phyloP scores from a whole-genome alignment of 2,888 invertebrate species.

The Gymnocheta viridis region DNA sequence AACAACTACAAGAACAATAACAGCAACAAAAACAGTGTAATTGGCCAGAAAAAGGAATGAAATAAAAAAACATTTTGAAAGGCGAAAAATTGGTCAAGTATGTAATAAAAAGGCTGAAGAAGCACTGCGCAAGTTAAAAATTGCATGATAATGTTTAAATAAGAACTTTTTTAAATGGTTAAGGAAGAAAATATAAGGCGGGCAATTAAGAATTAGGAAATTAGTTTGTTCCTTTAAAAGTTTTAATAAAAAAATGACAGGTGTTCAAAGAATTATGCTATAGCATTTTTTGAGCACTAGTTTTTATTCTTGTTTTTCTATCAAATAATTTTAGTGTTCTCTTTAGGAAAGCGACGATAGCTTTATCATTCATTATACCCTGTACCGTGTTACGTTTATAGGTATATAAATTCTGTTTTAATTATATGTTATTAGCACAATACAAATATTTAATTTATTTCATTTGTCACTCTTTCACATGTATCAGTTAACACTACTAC shows the following conservation, averaged over 20 bases:
- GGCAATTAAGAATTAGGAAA: slow-evolving; percentile 6
- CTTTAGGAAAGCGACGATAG: too few relatives aligned
- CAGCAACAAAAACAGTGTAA: slow-evolving; percentile 2
- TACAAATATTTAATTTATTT: slow-evolving; percentile 31
- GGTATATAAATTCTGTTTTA: background rate
- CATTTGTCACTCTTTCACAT: slow-evolving; percentile 36
- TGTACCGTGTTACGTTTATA: slow-evolving; percentile 40
- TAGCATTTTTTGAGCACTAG: slow-evolving; percentile 4
- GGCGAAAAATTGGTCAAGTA: slow-evolving; percentile 63
- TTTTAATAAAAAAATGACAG: slow-evolving; percentile 4
- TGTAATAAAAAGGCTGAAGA: slow-evolving; percentile 40
- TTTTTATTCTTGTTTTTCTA: background rate
- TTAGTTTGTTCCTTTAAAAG: background rate
- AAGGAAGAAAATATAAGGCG: slow-evolving; percentile 40
- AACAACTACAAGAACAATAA: slow-evolving; percentile 36
- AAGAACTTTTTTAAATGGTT: background rate
- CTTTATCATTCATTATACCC: background rate
- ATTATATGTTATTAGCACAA: slow-evolving; percentile 16
- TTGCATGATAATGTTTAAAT: slow-evolving; percentile 33
- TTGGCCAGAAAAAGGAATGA: slow-evolving; percentile 31
- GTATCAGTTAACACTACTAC: slow-evolving; percentile 44
- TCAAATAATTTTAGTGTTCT: background rate
- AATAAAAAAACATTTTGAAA: slow-evolving; percentile 23
- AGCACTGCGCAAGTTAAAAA: slow-evolving; percentile 58
- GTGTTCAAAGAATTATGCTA: slow-evolving; percentile 9